These are phyloP conservation scores for Hydrolagus affinis DNA, from an alignment of 2,113 vertebrate species.

Conservation along the genomic window DNA sequence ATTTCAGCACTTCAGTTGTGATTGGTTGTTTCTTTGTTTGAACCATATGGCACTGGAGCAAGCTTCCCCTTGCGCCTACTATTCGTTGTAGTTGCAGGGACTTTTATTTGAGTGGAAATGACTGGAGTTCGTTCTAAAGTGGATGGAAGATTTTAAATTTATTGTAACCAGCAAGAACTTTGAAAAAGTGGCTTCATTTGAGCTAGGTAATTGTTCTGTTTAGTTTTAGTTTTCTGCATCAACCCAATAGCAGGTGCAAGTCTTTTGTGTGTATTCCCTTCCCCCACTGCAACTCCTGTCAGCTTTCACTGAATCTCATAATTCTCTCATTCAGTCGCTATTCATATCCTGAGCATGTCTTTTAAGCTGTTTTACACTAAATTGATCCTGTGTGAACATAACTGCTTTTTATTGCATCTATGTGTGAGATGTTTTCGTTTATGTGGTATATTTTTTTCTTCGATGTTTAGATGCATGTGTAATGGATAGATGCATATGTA, in stretches of 20 bases:
- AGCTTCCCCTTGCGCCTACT: constrained; percentile 11
- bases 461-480: background rate
- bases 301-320: constrained; percentile 2
- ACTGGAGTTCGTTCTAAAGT: background rate
- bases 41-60: constrained; percentile 37
- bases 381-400: background rate
- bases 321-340: constrained; percentile 7
- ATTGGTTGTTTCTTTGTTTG: constrained; percentile 34
- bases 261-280: background rate
- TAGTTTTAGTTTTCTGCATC: constrained; percentile 9
- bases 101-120: background rate
- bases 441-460: background rate
- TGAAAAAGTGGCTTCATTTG: constrained; percentile 16
- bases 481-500: background rate
- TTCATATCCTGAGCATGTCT: background rate
- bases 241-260: constrained; percentile 29
- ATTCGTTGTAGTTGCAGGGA: background rate
- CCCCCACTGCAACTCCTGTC: constrained; percentile 11
- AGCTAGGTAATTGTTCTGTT: constrained; percentile 29
- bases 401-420: background rate
- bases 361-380: background rate
- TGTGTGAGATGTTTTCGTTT: background rate
- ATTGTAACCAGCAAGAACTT: constrained; percentile 17
- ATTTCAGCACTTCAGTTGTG: constrained; percentile 33
- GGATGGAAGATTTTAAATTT: constrained; percentile 20